Conservation (phyloP, 2,888 invertebrate species). For the Patella ulyssiponensis region DNA sequence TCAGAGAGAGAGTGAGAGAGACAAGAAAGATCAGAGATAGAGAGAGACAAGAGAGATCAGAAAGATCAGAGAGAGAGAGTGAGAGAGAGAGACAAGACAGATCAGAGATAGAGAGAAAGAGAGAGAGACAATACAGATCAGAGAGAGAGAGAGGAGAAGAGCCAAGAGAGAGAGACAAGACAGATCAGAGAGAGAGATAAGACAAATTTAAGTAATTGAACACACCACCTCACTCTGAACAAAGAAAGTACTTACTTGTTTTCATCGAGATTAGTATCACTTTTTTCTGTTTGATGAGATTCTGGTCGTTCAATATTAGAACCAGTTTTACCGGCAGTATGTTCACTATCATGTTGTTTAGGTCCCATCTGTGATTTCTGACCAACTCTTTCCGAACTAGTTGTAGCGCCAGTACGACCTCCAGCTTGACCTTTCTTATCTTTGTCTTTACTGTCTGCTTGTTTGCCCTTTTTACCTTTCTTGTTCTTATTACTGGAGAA, state of each 20-base stretch:
- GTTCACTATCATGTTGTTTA: slow-evolving; percentile 58
- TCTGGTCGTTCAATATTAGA: slow-evolving; percentile 66
- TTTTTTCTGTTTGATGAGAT: slow-evolving; percentile 68
- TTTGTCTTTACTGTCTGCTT: slow-evolving; percentile 50
- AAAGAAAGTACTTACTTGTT: slow-evolving; percentile 43
- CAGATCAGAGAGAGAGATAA: background rate
- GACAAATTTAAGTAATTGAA: background rate
- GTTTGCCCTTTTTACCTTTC: slow-evolving; percentile 47
- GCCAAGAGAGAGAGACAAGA: background rate
- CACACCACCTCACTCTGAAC: background rate
- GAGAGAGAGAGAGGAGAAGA: too few relatives aligned
- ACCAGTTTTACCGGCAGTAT: slow-evolving; percentile 51
- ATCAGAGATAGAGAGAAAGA: too few relatives aligned
- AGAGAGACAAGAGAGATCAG: too few relatives aligned
- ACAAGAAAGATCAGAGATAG: too few relatives aligned
- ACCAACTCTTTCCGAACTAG: slow-evolving; percentile 50
- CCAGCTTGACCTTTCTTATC: slow-evolving; percentile 64
- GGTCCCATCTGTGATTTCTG: slow-evolving; percentile 53
- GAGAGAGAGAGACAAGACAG: too few relatives aligned
- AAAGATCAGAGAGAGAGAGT: too few relatives aligned
- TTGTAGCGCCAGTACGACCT: slow-evolving; percentile 48
- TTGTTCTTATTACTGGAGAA: slow-evolving; percentile 27
- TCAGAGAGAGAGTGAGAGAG: too few relatives aligned
- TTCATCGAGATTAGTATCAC: slow-evolving; percentile 52
- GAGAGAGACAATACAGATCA: too few relatives aligned